Evolutionary conservation across 2,797 vertebrate genomes (phyloP).

Genomic region (Scleropages formosus): DNA sequence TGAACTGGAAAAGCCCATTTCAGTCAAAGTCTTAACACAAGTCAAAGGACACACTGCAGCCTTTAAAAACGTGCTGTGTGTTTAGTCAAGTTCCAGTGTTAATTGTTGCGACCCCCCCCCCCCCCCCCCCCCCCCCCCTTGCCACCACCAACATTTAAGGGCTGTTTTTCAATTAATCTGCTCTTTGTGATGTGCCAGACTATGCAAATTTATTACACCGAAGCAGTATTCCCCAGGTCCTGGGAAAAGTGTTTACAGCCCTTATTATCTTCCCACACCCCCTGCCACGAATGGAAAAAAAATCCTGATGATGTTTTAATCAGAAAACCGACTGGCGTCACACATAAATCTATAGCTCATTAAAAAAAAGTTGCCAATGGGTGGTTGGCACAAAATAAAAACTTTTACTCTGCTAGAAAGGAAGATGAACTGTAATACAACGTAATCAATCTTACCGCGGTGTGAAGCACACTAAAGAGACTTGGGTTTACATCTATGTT

Average conservation of each 20-base stretch:
- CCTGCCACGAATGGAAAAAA: slow-evolving; percentile 70
- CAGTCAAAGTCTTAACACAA: neutral
- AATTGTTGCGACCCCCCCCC: slow-evolving; percentile 83
- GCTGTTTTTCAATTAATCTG: slow-evolving; percentile 96
- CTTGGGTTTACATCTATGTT: neutral
- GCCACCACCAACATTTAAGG: slow-evolving; percentile 72
- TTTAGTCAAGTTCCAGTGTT: slow-evolving; percentile 85
- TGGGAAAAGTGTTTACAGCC: slow-evolving; percentile 89
- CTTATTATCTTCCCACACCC: slow-evolving; percentile 76
- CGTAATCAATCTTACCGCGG: too few relatives aligned
- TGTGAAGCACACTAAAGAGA: neutral
- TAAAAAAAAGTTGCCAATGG: neutral
- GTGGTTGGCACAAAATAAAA: neutral
- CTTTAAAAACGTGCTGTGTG: slow-evolving; percentile 44
- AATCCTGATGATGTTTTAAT: slow-evolving; percentile 85
- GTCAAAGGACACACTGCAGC: neutral
- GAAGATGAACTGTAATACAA: too few relatives aligned
- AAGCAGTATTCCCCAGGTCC: slow-evolving; percentile 83
- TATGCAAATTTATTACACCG: slow-evolving; percentile 98
- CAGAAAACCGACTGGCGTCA: slow-evolving; percentile 88
- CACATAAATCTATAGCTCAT: slow-evolving; percentile 68
- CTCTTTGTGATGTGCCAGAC: slow-evolving; percentile 90
- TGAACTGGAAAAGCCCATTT: neutral
- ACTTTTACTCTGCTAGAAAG: neutral
- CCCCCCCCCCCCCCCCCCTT: slow-evolving; percentile 51